Conservation (phyloP, 2,888 invertebrate genomes). For the Drosophila algonquin region DNA sequence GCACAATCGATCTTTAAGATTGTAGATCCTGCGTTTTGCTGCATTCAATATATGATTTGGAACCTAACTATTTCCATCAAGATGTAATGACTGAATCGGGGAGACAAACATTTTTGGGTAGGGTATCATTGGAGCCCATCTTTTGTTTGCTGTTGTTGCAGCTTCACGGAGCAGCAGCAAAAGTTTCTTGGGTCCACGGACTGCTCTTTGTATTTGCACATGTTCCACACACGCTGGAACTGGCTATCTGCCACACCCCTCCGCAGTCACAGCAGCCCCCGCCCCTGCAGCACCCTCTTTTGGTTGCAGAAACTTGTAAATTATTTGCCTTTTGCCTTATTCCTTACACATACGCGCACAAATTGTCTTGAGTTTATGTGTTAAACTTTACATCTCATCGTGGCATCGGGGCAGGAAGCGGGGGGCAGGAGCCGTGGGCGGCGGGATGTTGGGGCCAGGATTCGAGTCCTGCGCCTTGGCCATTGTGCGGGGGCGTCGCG, state of each 20-base stretch:
- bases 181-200: constrained; percentile 41
- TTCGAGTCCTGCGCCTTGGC: constrained; percentile 5
- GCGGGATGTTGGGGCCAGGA: not conserved
- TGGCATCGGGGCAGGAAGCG: constrained; percentile 23
- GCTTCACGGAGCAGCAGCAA: constrained; percentile 27
- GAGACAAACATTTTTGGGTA: not conserved
- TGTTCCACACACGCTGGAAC: constrained; percentile 36
- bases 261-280: not conserved
- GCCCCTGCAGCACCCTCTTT: constrained; percentile 39
- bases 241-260: constrained; percentile 11
- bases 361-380: constrained; percentile 80
- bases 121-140: not conserved
- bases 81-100: too few relatives aligned
- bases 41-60: too few relatives aligned
- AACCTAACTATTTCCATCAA: not conserved
- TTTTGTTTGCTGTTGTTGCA: constrained; percentile 14
- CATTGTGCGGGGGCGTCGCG: constrained; percentile 19
- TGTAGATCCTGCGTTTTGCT: too few relatives aligned
- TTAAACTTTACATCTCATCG: constrained; percentile 77
- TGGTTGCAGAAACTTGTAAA: constrained; percentile 78
- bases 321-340: constrained; percentile 81
- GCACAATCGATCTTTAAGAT: too few relatives aligned
- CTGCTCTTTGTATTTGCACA: constrained; percentile 68
- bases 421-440: not conserved
- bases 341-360: constrained; percentile 76